Evolutionary conservation across 2,888 invertebrate genomes (phyloP).

Genomic region (Stenoptilia bipunctidactyla): DNA sequence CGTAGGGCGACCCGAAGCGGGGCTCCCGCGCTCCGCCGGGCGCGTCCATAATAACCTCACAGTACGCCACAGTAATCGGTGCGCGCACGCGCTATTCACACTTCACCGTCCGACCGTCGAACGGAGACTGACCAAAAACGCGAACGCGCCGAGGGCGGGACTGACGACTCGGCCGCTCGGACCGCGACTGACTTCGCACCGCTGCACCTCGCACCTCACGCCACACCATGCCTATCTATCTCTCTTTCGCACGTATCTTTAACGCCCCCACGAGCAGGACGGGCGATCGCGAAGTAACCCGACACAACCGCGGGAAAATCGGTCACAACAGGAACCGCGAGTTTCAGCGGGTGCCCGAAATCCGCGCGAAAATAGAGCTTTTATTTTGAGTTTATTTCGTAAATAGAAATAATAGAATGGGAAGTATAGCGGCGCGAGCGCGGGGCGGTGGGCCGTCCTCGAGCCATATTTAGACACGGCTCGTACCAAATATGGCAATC

Average conservation of each 20-base stretch:
- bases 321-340: constrained; percentile 54
- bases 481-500: constrained; percentile 86
- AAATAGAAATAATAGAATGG: constrained; percentile 71
- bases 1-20: constrained; percentile 90
- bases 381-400: constrained; percentile 70
- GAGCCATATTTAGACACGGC: constrained; percentile 86
- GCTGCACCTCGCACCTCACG: constrained; percentile 49
- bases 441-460: constrained; percentile 76
- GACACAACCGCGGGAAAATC: constrained; percentile 66
- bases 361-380: constrained; percentile 67
- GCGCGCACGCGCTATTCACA: constrained; percentile 62
- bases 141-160: constrained; percentile 66
- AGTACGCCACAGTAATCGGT: constrained; percentile 72
- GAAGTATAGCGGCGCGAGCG: constrained; percentile 49
- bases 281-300: constrained; percentile 52
- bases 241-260: constrained; percentile 29
- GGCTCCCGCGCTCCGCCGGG: constrained; percentile 90
- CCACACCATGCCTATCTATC: constrained; percentile 57
- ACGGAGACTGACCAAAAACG: constrained; percentile 69
- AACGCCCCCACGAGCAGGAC: constrained; percentile 35
- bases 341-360: constrained; percentile 57
- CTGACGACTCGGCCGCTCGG: constrained; percentile 71
- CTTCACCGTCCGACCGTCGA: constrained; percentile 65
- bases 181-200: constrained; percentile 70
- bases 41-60: constrained; percentile 84